phyloP scores from a whole-genome alignment of 1,140 invertebrate species.

The Saccostrea glomerata region DNA sequence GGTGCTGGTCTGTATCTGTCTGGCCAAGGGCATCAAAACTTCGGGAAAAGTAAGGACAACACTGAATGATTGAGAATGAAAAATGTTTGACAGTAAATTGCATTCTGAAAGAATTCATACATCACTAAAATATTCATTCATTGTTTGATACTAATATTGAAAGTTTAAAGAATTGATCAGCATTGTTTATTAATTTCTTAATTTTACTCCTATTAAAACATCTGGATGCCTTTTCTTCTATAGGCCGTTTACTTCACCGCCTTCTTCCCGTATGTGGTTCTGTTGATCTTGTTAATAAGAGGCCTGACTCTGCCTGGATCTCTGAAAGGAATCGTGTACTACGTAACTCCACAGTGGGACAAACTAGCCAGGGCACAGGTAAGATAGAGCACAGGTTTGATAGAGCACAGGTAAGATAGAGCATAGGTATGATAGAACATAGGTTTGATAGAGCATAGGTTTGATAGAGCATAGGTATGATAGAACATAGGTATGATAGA shows the following conservation, averaged over 20 bases:
- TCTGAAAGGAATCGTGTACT: constrained; percentile 89
- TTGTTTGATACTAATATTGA: too few relatives aligned
- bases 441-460: too few relatives aligned
- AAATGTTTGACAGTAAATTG: too few relatives aligned
- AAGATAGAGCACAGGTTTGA: constrained; percentile 4
- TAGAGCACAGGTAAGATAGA: too few relatives aligned
- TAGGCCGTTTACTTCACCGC: constrained; percentile 82
- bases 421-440: too few relatives aligned
- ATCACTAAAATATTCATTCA: too few relatives aligned
- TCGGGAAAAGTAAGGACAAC: constrained; percentile 71
- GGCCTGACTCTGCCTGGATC: constrained; percentile 87
- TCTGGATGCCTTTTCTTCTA: background rate
- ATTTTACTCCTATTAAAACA: too few relatives aligned
- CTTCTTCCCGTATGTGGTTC: constrained; percentile 80
- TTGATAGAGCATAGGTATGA: too few relatives aligned
- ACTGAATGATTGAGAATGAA: too few relatives aligned
- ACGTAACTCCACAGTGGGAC: constrained; percentile 85
- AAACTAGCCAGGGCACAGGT: constrained; percentile 69
- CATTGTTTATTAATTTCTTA: too few relatives aligned
- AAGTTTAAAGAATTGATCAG: too few relatives aligned
- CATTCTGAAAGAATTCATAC: too few relatives aligned
- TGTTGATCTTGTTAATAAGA: constrained; percentile 78
- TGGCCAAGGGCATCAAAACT: constrained; percentile 75
- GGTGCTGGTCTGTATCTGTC: constrained; percentile 73
- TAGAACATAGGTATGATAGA: constrained; percentile 64